Base-by-base conservation (phyloP, 2,888 invertebrate genomes). In the Torymus texanus region DNA sequence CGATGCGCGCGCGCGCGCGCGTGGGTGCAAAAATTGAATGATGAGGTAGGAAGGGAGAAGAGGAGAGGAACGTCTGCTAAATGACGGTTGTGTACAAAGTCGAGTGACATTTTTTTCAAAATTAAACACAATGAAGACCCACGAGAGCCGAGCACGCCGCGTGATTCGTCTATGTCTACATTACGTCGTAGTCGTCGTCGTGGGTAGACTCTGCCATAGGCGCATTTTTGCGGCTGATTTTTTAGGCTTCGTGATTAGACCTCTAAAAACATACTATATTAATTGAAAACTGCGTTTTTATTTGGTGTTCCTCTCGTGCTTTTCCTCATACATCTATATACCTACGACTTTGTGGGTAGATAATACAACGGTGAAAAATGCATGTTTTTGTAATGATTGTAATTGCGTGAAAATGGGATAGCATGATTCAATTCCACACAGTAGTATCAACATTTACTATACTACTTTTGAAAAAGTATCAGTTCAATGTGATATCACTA, bases 91-190 rank as follows among this genome's bases (percentile, higher is more conserved):
- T 75, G 67, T 71, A 70, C 80, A 72, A 51, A 74, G 67, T 72
- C 75, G 70, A 78, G 81, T 75, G 78, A 81, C 61, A 78, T 81
- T 81, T 81, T 78, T 81, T 73, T 81, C 55, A 67, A 68, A 78
- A 78, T 75, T 80, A 80, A 80, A 80, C 75, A 80, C 80, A 80
- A 80, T 72, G 80, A 65, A 55, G 29, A 50, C 59, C 18, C 53
- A 18, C 5, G 63, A 41, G 41, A 63, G n/a, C 18, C 53, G 61
- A n/a, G 51, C n/a, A 18, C 18, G 53, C 50, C 62, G 62, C 67
- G 68, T 18, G 16, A 61, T 59, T 41, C 67, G 66, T 67, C 50
- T 53, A 29, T 63, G 53, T 73, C 58, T 77, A 61, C 75, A 66
- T 72, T 79, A 75, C 71, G 55, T 67, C 67, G 41, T 41, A 5